phyloP scores from a whole-genome alignment of 2,888 invertebrate genomes.

The Chirona hameri region DNA sequence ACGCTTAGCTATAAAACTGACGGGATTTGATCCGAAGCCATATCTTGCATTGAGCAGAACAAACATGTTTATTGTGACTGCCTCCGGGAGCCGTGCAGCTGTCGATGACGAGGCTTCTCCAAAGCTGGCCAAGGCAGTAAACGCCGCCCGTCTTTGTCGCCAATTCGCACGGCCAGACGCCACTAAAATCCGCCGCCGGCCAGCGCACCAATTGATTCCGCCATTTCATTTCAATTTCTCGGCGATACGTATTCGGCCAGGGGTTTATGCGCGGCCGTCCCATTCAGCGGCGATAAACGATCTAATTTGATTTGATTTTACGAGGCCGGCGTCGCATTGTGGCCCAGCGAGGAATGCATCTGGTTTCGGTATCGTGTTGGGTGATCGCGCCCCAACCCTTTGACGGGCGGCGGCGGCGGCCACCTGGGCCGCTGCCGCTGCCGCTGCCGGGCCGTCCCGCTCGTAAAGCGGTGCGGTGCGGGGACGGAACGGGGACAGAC shows the following conservation, averaged over 20 bases:
- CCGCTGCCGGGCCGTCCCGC: no score
- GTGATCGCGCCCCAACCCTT: slow-evolving; percentile 1
- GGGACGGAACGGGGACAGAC: no score
- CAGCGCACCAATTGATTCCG: not conserved
- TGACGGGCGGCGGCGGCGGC: not conserved
- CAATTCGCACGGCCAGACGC: not conserved
- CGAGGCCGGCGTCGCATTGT: not conserved
- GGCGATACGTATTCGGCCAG: not conserved
- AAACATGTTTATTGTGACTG: not conserved
- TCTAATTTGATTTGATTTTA: slow-evolving; percentile 4
- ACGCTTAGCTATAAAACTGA: not conserved
- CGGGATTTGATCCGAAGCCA: not conserved
- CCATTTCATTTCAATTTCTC: not conserved
- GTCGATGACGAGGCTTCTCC: not conserved
- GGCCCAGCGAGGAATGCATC: not conserved
- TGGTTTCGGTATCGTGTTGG: not conserved
- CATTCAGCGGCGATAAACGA: slow-evolving; percentile 1
- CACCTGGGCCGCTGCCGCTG: not conserved
- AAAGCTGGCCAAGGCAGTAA: not conserved
- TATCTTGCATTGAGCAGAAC: not conserved
- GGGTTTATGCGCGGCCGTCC: not conserved
- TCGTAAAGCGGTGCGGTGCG: not conserved
- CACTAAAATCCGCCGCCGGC: not conserved
- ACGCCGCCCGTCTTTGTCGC: not conserved
- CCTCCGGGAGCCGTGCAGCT: not conserved